Percentiles rank a stretch among this genome's conserved stretches.
Conservation (phyloP, 2,888 invertebrate species). For the Chrysodeixis includens region DNA sequence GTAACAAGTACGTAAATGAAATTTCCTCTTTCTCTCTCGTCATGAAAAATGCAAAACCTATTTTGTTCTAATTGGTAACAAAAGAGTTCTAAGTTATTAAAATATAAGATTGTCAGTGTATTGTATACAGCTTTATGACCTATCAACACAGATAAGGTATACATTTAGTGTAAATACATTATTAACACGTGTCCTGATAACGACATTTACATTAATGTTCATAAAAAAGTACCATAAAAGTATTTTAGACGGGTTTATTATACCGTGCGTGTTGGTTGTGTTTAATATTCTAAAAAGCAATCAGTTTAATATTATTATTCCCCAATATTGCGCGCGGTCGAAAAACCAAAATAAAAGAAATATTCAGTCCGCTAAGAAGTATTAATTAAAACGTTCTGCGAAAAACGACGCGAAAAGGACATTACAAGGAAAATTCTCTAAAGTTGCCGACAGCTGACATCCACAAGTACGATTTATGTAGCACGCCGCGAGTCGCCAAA, state of each 20-base stretch:
- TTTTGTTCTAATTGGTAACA: neutral
- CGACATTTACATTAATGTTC: slow-evolving; percentile 6
- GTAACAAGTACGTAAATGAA: too few species aligned
- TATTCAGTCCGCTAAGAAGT: slow-evolving; percentile 75
- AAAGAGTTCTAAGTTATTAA: neutral
- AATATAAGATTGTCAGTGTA: neutral
- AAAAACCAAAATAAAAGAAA: slow-evolving; percentile 63
- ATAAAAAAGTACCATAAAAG: neutral
- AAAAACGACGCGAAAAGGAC: slow-evolving; percentile 84
- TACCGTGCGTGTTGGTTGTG: slow-evolving; percentile 20
- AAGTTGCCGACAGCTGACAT: slow-evolving; percentile 88
- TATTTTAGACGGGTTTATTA: slow-evolving; percentile 17
- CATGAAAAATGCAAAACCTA: too few species aligned
- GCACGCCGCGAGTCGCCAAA: slow-evolving; percentile 78
- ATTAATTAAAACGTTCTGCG: slow-evolving; percentile 86
- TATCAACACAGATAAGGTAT: neutral
- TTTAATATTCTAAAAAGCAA: slow-evolving; percentile 45
- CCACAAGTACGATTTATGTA: slow-evolving; percentile 86
- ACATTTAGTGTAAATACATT: neutral
- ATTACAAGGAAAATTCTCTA: slow-evolving; percentile 85
- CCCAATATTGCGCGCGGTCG: slow-evolving; percentile 48
- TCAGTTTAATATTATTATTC: slow-evolving; percentile 41
- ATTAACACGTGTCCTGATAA: neutral
- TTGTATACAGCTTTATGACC: neutral
- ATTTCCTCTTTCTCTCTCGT: too few species aligned